A percentile compares a stretch with the other conserved stretches of the same genome.
phyloP scores from a whole-genome alignment of 30 jellyfish, hydroid and myxozoan species.

The Catostylus mosaicus region DNA sequence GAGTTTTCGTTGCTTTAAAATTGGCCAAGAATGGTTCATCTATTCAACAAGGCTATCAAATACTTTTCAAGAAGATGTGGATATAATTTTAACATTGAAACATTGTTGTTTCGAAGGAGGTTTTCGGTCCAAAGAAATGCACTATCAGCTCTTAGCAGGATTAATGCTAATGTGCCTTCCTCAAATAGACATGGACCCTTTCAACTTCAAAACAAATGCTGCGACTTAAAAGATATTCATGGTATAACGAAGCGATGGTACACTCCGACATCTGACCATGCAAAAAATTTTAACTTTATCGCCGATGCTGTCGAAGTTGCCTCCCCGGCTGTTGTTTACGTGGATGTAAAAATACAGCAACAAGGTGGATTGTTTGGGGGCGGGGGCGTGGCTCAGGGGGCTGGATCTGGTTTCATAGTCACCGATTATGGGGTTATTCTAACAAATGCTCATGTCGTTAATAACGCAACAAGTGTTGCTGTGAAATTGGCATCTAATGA shows the following conservation, averaged over 20 bases:
- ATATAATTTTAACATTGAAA: not conserved
- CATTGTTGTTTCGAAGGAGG: not conserved
- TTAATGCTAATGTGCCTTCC: not conserved
- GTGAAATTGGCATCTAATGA: conserved; percentile 71
- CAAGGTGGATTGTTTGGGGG: conserved; percentile 62
- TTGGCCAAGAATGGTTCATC: not conserved
- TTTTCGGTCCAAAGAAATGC: not conserved
- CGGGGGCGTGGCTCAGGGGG: conserved; percentile 82
- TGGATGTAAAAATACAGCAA: conserved; percentile 68
- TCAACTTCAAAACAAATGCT: not conserved
- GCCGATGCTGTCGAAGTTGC: conserved; percentile 83
- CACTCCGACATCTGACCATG: conserved; percentile 47
- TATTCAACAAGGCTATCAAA: not conserved
- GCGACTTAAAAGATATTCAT: not conserved
- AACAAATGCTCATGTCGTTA: conserved; percentile 78
- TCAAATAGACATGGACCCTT: not conserved
- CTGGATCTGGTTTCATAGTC: conserved; percentile 80
- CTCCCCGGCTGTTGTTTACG: conserved; percentile 78
- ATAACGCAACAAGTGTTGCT: conserved; percentile 40
- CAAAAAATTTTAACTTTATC: conserved; percentile 52
- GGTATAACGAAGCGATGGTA: conserved; percentile 9
- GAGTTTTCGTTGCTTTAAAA: no score
- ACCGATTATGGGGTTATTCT: conserved; percentile 75
- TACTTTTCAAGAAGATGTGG: not conserved
- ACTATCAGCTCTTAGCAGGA: not conserved